Evolutionary conservation across 2,888 invertebrate species (phyloP).

Genomic region (Dolomedes plantarius): DNA sequence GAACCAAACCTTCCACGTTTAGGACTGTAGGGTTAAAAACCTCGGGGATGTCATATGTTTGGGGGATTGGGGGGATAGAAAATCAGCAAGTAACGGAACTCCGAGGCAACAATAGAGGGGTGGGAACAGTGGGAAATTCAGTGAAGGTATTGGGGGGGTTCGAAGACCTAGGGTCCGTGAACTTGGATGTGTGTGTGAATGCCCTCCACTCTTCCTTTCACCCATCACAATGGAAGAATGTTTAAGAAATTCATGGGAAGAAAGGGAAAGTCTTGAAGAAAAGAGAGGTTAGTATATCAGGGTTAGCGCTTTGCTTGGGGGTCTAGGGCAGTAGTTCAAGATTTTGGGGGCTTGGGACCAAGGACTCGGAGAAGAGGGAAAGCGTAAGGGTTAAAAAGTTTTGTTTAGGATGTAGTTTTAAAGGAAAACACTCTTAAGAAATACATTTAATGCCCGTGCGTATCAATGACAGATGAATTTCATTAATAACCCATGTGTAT

Average conservation of each 20-base stretch:
- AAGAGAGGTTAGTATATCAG: constrained; percentile 45
- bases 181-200: constrained; percentile 33
- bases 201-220: constrained; percentile 39
- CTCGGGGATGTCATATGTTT: background rate
- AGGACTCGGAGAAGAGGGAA: constrained; percentile 7
- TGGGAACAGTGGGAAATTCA: constrained; percentile 64
- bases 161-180: constrained; percentile 53
- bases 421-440: too few species aligned
- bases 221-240: constrained; percentile 14
- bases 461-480: too few species aligned
- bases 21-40: constrained; percentile 59
- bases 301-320: constrained; percentile 22
- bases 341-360: constrained; percentile 30
- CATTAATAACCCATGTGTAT: too few species aligned
- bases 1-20: constrained; percentile 27
- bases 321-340: constrained; percentile 37
- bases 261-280: constrained; percentile 38
- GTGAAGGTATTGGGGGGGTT: constrained; percentile 66
- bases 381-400: background rate
- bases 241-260: constrained; percentile 49
- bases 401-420: background rate
- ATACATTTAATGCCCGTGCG: too few species aligned
- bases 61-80: constrained; percentile 26
- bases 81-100: constrained; percentile 62
- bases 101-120: constrained; percentile 46